Conservation (phyloP, 2,888 invertebrate species). For the Andrena bucephala region DNA sequence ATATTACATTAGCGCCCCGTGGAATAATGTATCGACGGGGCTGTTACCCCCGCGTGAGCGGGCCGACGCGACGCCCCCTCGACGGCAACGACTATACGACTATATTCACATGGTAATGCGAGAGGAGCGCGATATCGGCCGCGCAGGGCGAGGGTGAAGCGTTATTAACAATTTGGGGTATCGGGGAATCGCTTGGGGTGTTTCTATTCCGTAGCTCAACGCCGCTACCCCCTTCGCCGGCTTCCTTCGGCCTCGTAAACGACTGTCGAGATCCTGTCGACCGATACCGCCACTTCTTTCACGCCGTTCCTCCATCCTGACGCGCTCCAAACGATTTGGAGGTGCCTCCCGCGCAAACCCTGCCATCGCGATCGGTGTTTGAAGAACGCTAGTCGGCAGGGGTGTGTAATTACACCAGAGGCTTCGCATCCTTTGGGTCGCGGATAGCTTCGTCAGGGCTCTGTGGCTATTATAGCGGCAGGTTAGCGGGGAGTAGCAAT, state of each 20-base stretch:
- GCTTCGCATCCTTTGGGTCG: too few species aligned
- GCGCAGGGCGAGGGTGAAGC: constrained; percentile 76
- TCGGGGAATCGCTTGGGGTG: constrained; percentile 43
- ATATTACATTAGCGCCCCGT: constrained; percentile 82
- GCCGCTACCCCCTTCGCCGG: constrained; percentile 23
- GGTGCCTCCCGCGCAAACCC: background rate
- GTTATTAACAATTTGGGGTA: constrained; percentile 83
- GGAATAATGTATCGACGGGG: constrained; percentile 80
- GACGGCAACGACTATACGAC: constrained; percentile 74
- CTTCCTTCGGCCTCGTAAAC: constrained; percentile 52
- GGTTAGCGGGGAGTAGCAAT: too few species aligned
- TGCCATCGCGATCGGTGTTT: background rate
- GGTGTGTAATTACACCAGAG: too few species aligned
- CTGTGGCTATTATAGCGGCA: too few species aligned
- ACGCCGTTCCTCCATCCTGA: background rate
- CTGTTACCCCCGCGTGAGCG: constrained; percentile 69
- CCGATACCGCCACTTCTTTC: constrained; percentile 62
- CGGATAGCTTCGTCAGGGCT: too few species aligned
- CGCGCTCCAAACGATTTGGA: constrained; percentile 2
- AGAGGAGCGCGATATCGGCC: constrained; percentile 76
- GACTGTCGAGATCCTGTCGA: constrained; percentile 62
- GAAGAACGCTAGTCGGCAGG: too few species aligned
- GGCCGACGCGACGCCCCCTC: constrained; percentile 53
- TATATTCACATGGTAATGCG: constrained; percentile 85
- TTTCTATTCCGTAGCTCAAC: constrained; percentile 36